These are phyloP conservation scores for Beroe forskalii DNA, from an alignment of 37 sponge, comb jelly and placozoan species.

Conservation along the genomic window DNA sequence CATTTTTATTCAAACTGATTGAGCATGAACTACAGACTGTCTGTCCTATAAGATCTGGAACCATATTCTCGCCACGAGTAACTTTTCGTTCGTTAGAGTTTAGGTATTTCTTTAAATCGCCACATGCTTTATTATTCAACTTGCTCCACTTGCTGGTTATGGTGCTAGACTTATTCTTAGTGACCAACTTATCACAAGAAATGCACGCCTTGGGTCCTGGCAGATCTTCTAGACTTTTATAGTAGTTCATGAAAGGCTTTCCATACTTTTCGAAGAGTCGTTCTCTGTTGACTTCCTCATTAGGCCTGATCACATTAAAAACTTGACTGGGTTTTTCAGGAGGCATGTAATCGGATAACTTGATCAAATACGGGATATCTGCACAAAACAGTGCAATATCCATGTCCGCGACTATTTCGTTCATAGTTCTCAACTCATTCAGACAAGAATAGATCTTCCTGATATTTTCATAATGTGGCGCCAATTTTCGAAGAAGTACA, in stretches of 20 bases:
- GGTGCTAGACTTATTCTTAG: too few relatives aligned
- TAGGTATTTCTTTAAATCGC: background rate
- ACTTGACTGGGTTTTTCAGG: background rate
- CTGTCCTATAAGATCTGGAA: background rate
- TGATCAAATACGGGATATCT: background rate
- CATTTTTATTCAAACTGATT: background rate
- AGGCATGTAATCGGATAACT: background rate
- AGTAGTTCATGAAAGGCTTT: background rate
- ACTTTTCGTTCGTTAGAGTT: background rate
- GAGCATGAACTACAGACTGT: background rate
- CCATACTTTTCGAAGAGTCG: background rate
- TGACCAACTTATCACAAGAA: background rate
- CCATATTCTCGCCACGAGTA: background rate
- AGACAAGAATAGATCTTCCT: background rate
- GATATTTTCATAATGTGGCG: background rate
- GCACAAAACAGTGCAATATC: background rate
- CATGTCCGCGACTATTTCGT: background rate
- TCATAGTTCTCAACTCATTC: background rate
- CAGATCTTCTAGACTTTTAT: background rate
- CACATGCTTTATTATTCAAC: background rate
- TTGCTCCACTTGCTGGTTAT: too few relatives aligned
- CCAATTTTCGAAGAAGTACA: background rate
- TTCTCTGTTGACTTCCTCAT: background rate
- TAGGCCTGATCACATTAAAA: background rate
- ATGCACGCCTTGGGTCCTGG: background rate